Evolutionary conservation across 2,888 invertebrate genomes (phyloP).

Genomic region (Polyommatus iphigenia): DNA sequence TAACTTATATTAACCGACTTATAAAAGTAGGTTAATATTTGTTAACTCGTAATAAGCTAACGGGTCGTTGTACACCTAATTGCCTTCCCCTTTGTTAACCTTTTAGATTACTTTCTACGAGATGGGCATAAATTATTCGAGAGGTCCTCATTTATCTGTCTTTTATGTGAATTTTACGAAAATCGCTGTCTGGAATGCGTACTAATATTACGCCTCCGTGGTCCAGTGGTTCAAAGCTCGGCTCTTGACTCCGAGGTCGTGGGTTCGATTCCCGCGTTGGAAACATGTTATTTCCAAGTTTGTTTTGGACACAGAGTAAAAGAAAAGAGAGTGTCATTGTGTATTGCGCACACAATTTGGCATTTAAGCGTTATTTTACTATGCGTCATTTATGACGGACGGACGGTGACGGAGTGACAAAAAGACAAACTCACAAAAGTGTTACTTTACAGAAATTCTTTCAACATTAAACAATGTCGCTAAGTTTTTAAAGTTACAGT

Average conservation of each 20-base stretch:
- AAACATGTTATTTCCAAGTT: too few species aligned
- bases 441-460: not conserved
- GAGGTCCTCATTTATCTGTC: not conserved
- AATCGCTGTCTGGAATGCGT: not conserved
- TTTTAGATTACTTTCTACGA: conserved; percentile 28
- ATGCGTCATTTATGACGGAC: too few species aligned
- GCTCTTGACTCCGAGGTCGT: too few species aligned
- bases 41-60: not conserved
- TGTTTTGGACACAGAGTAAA: too few species aligned
- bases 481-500: too few species aligned
- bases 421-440: not conserved
- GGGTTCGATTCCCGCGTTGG: too few species aligned
- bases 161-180: not conserved
- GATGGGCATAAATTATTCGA: not conserved
- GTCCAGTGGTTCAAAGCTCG: too few species aligned
- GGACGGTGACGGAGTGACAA: too few species aligned
- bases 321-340: too few species aligned
- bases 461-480: not conserved
- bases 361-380: too few species aligned
- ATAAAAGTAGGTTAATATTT: not conserved
- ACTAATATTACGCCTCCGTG: too few species aligned
- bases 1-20: not conserved
- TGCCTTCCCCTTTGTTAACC: not conserved
- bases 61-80: not conserved
- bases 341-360: too few species aligned